Evolutionary conservation across 2,113 vertebrate genomes (phyloP), one percentile per base, ranked within the genome.

Genomic region (Electrona antarctica): DNA sequence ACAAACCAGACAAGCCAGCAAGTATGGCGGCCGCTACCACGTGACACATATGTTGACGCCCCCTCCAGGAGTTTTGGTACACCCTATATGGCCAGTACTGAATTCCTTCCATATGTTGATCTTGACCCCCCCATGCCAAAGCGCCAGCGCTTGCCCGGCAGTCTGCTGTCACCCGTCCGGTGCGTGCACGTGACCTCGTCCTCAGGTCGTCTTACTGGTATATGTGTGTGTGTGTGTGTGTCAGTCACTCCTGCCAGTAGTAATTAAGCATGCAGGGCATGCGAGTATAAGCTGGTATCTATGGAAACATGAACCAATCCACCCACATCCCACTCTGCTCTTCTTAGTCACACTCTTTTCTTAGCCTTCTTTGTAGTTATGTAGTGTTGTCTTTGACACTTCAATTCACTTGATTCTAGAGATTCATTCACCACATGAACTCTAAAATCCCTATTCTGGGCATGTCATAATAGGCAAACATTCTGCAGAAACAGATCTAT

Each of bases 281-380:
- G 55, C 67, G 71, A 63, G 72, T 66, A 64, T 69, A 76, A 70
- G 61, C 76, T 69, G 60, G 85, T 89, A 79, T 89, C 87, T 87
- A 73, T 89, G 84, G 82, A 77, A 88, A 88, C 82, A 8, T 57
- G 65, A 67, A 49, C 33, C 71, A 67, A 47, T 57, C 69, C 1
- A 12, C 56, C 74, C 74, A 41, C 33, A 63, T 73, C 56, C 46
- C 55, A 11, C 56, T 29, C 9, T 14, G 3, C 33, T 71, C 62
- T 62, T 74, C 50, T 68, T 55, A 71, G 70, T 66, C 15, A 46
- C 57, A 67, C 52, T 76, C 58, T 61, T 41, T 72, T 79, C 7
- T 63, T 66, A 15, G 41, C 52, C 7, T 70, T 56, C 29, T 15
- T 67, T 2, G 21, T 21, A 21, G 21, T 21, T 21, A 1, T 21